Evolutionary conservation across 23 tunicate genomes (phyloP).

Genomic region (Styela clava): DNA sequence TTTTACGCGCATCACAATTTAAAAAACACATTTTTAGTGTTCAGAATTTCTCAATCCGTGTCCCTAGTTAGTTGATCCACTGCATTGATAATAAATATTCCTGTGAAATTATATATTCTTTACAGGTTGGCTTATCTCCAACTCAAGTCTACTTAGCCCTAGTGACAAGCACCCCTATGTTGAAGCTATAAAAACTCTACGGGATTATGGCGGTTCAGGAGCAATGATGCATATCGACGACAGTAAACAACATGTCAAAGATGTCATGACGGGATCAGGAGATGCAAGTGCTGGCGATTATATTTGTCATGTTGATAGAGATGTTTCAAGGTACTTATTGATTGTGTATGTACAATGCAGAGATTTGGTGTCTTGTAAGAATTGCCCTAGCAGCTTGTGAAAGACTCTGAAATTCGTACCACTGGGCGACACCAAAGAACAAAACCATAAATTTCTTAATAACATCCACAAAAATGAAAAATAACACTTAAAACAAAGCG

Average conservation of each 20-base stretch:
- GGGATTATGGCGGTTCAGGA: conserved; percentile 8
- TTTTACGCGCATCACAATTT: too few relatives aligned
- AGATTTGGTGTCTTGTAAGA: not conserved
- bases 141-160: conserved; percentile 46
- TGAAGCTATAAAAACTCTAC: conserved; percentile 15
- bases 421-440: too few relatives aligned
- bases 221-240: not conserved
- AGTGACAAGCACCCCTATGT: conserved; percentile 27
- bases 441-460: too few relatives aligned
- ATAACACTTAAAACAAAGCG: too few relatives aligned
- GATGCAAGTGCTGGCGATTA: conserved; percentile 19
- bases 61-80: too few relatives aligned
- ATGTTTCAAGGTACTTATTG: not conserved
- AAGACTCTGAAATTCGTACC: too few relatives aligned
- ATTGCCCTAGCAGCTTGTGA: too few relatives aligned
- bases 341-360: not conserved
- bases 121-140: conserved; percentile 69
- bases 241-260: not conserved
- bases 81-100: too few relatives aligned
- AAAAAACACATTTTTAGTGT: too few relatives aligned
- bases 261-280: not conserved
- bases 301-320: conserved; percentile 28
- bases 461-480: too few relatives aligned
- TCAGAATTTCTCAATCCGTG: too few relatives aligned
- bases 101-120: not conserved